Base-by-base conservation (phyloP, 37 sponge, comb jelly and placozoan genomes). In the Crambe crambe region DNA sequence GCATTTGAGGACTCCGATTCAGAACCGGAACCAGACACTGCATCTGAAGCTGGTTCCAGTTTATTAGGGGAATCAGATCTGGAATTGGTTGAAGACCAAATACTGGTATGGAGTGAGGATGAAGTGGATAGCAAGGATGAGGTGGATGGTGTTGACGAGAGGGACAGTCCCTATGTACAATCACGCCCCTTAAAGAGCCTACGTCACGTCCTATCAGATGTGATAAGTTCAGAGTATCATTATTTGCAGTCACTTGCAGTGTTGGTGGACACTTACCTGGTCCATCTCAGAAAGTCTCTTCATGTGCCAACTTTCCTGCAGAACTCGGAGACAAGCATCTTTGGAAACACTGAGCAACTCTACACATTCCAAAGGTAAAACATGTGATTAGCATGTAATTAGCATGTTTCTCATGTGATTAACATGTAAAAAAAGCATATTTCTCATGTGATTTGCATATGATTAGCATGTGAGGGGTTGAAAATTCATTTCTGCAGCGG, bases 221-320 rank as follows among this genome's bases (percentile, higher is more conserved):
- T 89, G 29, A 32, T 75, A 27, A 30, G 35, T 40, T 70, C 59
- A 8, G 89, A 89, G 51, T 32, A 59, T n/a, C 42, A 41, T 59
- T 84, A 89, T 42, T 25, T 80, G 20, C 54, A 77, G 18, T 73
- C 77, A 1, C 69, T 91, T 23, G 47, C 54, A 26, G 37, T 71
- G 38, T 61, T 91, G 67, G 79, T 23, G 3, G 70, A 77, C 62
- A 67, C 36, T 30, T 87, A 87, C 77, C 61, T 76, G 18, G 77
- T 81, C 3, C 51, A 47, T 12, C 35, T 60, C 21, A 68, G 74
- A 37, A 37, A 18, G 30, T 29, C 42, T 44, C 70, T 20, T 1
- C 72, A 91, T 59, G 39, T 82, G 1, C 87, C 91, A 2, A 78
- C 77, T 36, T 91, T 91, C 69, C 65, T 91, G 21, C 61, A 56